Conservation (phyloP, 2,888 invertebrate genomes). For the Conchocele bisecta region DNA sequence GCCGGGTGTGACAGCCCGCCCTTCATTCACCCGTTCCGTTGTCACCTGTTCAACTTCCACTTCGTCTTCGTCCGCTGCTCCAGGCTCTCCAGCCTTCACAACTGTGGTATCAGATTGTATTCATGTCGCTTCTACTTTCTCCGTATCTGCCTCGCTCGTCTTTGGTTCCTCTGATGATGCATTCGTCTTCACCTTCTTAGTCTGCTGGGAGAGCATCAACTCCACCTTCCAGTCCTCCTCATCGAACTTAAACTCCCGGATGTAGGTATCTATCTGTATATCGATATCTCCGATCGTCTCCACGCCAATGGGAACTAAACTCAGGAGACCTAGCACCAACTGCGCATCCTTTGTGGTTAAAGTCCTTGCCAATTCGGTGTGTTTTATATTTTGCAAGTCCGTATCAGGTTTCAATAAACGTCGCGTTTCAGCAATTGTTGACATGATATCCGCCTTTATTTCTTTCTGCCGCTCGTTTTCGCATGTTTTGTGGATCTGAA, state of each 20-base stretch:
- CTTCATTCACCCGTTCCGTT: too few species aligned
- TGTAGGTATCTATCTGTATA: constrained; percentile 72
- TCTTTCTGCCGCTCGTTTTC: constrained; percentile 72
- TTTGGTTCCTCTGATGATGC: too few species aligned
- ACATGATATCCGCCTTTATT: constrained; percentile 63
- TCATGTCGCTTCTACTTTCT: too few species aligned
- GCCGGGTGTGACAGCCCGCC: too few species aligned
- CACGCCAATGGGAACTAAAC: constrained; percentile 68
- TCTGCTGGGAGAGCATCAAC: too few species aligned
- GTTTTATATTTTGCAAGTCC: constrained; percentile 56
- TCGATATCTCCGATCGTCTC: constrained; percentile 71
- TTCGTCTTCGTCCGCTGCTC: too few species aligned
- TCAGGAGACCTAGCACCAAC: constrained; percentile 72
- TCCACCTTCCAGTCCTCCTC: too few species aligned
- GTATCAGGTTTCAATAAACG: constrained; percentile 57
- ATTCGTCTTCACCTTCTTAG: too few species aligned
- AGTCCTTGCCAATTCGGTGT: constrained; percentile 67
- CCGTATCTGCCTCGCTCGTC: too few species aligned
- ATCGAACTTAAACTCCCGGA: constrained; percentile 60
- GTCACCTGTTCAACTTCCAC: too few species aligned
- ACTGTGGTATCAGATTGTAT: too few species aligned
- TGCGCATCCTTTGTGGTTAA: constrained; percentile 66
- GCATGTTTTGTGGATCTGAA: constrained; percentile 68
- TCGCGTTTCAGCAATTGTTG: constrained; percentile 58
- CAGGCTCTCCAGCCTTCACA: too few species aligned